These are phyloP conservation scores for Bibio marci DNA, from an alignment of 2,888 invertebrate genomes.

Conservation along the genomic window DNA sequence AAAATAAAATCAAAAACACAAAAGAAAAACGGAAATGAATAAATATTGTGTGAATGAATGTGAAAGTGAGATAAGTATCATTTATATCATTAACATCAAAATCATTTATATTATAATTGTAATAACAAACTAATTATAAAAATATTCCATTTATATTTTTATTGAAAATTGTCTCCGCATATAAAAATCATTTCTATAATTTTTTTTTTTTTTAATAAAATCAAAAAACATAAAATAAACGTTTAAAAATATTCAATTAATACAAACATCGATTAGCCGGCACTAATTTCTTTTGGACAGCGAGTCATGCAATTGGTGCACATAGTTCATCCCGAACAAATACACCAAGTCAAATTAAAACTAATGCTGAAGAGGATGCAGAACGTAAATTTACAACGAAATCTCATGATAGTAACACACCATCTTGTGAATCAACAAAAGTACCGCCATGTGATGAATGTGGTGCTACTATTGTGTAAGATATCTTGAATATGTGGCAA, in stretches of 20 bases:
- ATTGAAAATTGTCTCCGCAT: too few species aligned
- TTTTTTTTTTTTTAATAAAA: too few species aligned
- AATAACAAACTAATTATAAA: too few species aligned
- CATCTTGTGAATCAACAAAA: constrained; percentile 5
- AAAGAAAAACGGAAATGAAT: not conserved
- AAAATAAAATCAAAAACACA: too few species aligned
- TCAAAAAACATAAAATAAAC: too few species aligned
- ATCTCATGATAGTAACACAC: not conserved
- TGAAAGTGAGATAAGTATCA: too few species aligned
- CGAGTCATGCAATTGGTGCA: constrained; percentile 58
- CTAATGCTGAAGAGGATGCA: constrained; percentile 6
- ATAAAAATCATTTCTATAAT: too few species aligned
- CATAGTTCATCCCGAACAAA: constrained; percentile 38
- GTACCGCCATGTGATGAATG: constrained; percentile 25
- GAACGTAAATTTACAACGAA: not conserved
- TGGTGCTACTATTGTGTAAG: constrained; percentile 30
- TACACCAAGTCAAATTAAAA: constrained; percentile 23
- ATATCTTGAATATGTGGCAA: too few species aligned
- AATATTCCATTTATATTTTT: too few species aligned
- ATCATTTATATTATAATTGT: too few species aligned
- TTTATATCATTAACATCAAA: too few species aligned
- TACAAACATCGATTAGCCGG: too few species aligned
- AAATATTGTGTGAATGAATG: not conserved
- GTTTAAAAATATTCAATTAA: constrained; percentile 3
- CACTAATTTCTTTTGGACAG: constrained; percentile 50